These are phyloP conservation scores for Aethina tumida DNA, from an alignment of 1,140 invertebrate genomes.

Conservation along the genomic window DNA sequence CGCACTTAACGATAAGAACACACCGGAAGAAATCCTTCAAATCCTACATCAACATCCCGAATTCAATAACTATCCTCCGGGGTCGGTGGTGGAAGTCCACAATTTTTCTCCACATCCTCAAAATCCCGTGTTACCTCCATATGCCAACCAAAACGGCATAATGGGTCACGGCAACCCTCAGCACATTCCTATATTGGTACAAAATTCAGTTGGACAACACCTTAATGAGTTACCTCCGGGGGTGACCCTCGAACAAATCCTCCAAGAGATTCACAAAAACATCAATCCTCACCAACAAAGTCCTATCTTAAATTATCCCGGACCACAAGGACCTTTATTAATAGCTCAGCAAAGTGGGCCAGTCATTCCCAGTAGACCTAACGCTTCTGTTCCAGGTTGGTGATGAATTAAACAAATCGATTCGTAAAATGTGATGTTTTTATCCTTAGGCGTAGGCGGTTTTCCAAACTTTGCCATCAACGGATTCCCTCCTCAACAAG, in stretches of 20 bases:
- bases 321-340: neutral
- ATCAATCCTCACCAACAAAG: conserved; percentile 11
- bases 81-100: conserved; percentile 33
- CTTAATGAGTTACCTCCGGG: conserved; percentile 15
- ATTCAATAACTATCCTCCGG: conserved; percentile 30
- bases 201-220: conserved; percentile 4
- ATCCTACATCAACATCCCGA: conserved; percentile 34
- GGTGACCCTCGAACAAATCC: conserved; percentile 29
- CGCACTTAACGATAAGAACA: conserved; percentile 22
- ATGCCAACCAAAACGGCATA: conserved; percentile 7
- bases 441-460: conserved; percentile 1
- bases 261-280: conserved; percentile 31
- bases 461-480: conserved; percentile 6
- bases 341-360: conserved; percentile 9
- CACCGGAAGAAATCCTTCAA: conserved; percentile 30
- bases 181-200: conserved; percentile 3
- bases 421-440: neutral
- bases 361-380: conserved; percentile 7
- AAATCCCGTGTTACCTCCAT: neutral
- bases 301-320: conserved; percentile 12
- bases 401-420: neutral
- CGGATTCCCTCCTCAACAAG: conserved; percentile 24
- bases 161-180: conserved; percentile 2
- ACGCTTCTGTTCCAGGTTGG: conserved; percentile 11
- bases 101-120: conserved; percentile 12